These are phyloP conservation scores for Allobates femoralis DNA, from an alignment of 2,797 vertebrate species.

Conservation along the genomic window DNA sequence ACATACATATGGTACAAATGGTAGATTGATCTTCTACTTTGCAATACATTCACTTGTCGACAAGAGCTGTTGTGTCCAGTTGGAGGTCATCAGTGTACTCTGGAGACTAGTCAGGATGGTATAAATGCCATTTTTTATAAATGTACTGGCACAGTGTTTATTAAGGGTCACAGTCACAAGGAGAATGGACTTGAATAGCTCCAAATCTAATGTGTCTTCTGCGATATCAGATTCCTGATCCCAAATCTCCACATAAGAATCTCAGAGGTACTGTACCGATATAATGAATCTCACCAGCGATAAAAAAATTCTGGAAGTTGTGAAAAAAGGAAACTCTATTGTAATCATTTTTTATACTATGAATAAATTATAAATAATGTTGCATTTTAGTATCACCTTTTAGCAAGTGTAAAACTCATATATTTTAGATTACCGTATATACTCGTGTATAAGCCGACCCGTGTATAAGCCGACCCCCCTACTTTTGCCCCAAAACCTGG, in stretches of 20 bases:
- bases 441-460: too few relatives aligned
- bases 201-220: background rate
- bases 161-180: slow-evolving; percentile 23
- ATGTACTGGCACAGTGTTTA: background rate
- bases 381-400: background rate
- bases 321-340: background rate
- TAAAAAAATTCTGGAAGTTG: background rate
- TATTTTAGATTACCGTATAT: too few relatives aligned
- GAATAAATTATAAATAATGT: background rate
- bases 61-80: background rate
- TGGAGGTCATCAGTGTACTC: background rate
- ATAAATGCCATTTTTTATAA: background rate
- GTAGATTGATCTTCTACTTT: background rate
- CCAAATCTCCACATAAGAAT: background rate
- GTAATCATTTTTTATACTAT: too few relatives aligned
- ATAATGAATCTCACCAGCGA: background rate
- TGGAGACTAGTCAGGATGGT: background rate
- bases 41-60: background rate
- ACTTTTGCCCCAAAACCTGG: too few relatives aligned
- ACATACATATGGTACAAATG: background rate
- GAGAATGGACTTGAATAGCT: background rate
- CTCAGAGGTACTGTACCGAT: background rate
- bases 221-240: background rate
- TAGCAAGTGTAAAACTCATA: slow-evolving; percentile 14
- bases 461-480: too few relatives aligned